These are phyloP conservation scores for Propithecus deckenii DNA, from an alignment of 2,797 vertebrate genomes.

Conservation along the genomic window DNA sequence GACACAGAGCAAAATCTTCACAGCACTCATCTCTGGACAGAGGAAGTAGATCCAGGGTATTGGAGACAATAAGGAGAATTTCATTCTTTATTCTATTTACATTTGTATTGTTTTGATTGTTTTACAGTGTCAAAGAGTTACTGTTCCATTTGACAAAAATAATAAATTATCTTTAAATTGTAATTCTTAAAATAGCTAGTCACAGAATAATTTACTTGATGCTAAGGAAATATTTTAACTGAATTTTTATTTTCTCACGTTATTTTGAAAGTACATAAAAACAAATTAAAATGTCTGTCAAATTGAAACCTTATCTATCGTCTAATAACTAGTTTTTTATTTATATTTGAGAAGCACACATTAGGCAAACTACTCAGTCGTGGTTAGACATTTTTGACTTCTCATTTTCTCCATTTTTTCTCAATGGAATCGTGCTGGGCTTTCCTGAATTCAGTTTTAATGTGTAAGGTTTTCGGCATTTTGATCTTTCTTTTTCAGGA, in stretches of 20 bases:
- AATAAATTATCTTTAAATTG: background rate
- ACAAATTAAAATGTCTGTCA: background rate
- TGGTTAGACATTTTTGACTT: background rate
- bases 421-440: background rate
- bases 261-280: background rate
- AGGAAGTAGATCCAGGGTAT: background rate
- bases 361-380: background rate
- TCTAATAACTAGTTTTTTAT: background rate
- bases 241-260: background rate
- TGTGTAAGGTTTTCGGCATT: conserved; percentile 16
- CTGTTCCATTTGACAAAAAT: background rate
- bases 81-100: background rate
- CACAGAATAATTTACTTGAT: background rate
- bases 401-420: background rate
- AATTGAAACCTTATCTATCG: background rate
- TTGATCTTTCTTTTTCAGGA: conserved; percentile 24
- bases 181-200: background rate
- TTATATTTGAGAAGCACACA: background rate
- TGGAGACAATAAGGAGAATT: background rate
- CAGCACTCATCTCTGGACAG: background rate
- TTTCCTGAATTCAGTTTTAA: background rate
- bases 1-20: background rate
- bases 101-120: background rate
- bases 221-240: background rate
- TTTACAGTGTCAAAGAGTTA: background rate